Conservation (phyloP, 2,113 vertebrate genomes). For the Chrysochloris asiatica region DNA sequence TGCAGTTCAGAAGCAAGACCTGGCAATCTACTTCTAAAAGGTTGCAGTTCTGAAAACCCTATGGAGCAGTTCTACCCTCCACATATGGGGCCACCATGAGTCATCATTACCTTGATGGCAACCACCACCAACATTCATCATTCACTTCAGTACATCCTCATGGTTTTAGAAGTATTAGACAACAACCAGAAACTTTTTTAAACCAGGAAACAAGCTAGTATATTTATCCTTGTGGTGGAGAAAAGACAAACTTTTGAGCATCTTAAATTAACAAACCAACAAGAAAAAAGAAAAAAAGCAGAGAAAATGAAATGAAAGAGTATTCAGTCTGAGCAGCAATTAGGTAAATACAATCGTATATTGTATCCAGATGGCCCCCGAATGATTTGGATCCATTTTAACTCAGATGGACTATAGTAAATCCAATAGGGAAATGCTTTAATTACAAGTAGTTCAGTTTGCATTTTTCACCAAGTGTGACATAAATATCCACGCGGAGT, state of each 20-base stretch:
- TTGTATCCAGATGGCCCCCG: background rate
- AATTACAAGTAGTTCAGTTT: background rate
- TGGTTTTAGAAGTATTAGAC: background rate
- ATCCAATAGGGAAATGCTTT: background rate
- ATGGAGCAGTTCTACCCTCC: background rate
- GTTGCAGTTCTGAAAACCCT: background rate
- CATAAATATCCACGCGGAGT: too few species aligned
- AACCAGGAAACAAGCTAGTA: conserved; percentile 31
- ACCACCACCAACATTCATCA: background rate
- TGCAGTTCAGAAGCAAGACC: background rate
- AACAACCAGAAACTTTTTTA: background rate
- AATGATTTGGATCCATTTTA: background rate
- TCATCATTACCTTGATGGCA: background rate
- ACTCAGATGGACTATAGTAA: background rate
- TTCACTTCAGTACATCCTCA: background rate
- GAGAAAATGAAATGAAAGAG: background rate
- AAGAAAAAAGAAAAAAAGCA: background rate
- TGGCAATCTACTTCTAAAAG: background rate
- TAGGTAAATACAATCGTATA: background rate
- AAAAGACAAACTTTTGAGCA: conserved; percentile 12
- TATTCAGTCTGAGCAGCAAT: background rate
- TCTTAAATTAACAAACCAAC: too few species aligned
- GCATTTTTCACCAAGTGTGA: background rate
- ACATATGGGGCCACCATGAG: background rate
- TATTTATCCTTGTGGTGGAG: background rate